A percentile compares a stretch with the other conserved stretches of the same genome.
phyloP scores from a whole-genome alignment of 2,888 invertebrate species.

The Patella caerulea region DNA sequence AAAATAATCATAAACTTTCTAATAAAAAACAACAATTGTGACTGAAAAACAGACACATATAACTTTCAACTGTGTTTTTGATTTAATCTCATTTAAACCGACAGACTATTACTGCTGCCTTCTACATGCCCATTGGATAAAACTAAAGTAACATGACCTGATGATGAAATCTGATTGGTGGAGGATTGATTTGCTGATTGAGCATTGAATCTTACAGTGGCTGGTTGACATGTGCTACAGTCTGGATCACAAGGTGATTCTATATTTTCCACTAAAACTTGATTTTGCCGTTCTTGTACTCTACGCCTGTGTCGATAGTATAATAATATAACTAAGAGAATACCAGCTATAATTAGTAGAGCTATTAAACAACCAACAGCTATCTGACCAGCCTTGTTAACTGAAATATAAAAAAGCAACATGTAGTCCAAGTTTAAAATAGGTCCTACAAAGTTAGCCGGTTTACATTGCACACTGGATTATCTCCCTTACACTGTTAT shows the following conservation, averaged over 20 bases:
- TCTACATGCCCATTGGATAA: no score
- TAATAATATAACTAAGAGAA: conserved; percentile 13
- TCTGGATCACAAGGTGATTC: conserved; percentile 7
- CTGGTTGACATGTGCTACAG: neutral
- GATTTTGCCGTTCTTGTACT: conserved; percentile 2
- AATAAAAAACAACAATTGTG: no score
- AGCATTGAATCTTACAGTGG: conserved; percentile 9
- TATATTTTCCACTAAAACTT: neutral
- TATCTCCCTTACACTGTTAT: neutral
- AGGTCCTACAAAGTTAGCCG: no score
- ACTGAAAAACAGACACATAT: no score
- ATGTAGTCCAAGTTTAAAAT: no score
- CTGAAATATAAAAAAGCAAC: conserved; percentile 10
- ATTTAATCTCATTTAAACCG: no score
- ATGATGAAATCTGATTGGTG: neutral
- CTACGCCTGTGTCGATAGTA: neutral
- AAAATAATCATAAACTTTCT: no score
- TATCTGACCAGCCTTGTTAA: conserved; percentile 21
- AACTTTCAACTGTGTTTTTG: no score
- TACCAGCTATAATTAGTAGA: conserved; percentile 15
- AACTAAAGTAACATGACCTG: neutral
- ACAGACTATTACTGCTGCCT: no score
- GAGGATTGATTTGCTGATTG: neutral
- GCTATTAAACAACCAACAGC: conserved; percentile 20
- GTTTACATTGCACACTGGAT: conserved; percentile 13